Percentiles rank a stretch among this genome's conserved stretches.
These are phyloP conservation scores for Pempheris klunzingeri DNA, from an alignment of 2,797 vertebrate species.

Conservation along the genomic window DNA sequence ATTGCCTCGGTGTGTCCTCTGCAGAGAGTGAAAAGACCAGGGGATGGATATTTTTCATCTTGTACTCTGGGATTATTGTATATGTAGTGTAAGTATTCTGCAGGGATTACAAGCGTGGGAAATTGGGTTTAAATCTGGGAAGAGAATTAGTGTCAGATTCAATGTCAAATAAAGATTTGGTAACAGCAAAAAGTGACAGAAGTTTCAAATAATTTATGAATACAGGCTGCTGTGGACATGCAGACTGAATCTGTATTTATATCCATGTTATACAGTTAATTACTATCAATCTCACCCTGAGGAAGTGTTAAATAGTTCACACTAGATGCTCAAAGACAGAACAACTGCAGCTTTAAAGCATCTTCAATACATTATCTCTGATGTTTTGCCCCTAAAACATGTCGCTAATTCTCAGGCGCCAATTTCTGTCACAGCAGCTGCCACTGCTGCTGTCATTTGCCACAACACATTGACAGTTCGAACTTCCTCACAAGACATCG, in stretches of 20 bases:
- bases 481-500: not conserved
- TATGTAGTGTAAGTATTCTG: conserved; percentile 52
- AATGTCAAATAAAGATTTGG: conserved; percentile 54
- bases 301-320: conserved; percentile 4
- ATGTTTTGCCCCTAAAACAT: conserved; percentile 36
- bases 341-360: conserved; percentile 16
- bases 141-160: conserved; percentile 44
- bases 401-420: conserved; percentile 27
- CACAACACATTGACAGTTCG: conserved; percentile 37
- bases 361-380: conserved; percentile 11
- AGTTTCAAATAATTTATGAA: conserved; percentile 24
- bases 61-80: conserved; percentile 61
- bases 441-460: conserved; percentile 51
- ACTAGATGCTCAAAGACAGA: not conserved
- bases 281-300: not conserved
- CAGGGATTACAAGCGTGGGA: conserved; percentile 54
- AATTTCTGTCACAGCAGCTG: conserved; percentile 36
- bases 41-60: conserved; percentile 49
- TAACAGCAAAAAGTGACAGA: conserved; percentile 20
- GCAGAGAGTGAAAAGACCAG: conserved; percentile 29
- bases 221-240: conserved; percentile 2
- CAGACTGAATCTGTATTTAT: conserved; percentile 11
- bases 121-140: conserved; percentile 60
- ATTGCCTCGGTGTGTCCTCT: conserved; percentile 26
- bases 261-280: conserved; percentile 18